Evolutionary conservation across 2,888 invertebrate genomes (phyloP).

Genomic region (Eupithecia inturbata): DNA sequence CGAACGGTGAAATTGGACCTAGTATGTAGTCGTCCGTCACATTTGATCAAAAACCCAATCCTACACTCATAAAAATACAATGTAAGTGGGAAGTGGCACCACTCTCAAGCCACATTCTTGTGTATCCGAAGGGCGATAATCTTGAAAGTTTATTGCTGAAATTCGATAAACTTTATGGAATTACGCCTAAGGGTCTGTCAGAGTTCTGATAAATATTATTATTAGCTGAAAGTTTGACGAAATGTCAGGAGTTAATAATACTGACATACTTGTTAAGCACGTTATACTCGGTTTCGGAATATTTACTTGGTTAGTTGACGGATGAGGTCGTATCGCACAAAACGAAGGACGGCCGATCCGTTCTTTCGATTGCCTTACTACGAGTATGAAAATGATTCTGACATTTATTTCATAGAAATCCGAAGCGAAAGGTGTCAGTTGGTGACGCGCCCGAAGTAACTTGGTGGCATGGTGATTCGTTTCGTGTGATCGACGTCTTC

Average conservation of each 20-base stretch:
- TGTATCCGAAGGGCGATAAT: conserved; percentile 14
- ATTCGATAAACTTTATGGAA: conserved; percentile 39
- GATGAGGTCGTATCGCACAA: too few species aligned
- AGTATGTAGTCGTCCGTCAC: neutral
- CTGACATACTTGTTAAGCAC: conserved; percentile 16
- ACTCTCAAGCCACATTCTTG: neutral
- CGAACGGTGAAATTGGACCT: too few species aligned
- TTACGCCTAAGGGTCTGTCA: conserved; percentile 31
- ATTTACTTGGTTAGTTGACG: too few species aligned
- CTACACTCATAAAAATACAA: neutral
- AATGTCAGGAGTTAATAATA: conserved; percentile 19
- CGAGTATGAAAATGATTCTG: too few species aligned
- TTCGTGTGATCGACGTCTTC: too few species aligned
- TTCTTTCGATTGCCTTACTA: too few species aligned
- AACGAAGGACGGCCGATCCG: too few species aligned
- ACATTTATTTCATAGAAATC: too few species aligned
- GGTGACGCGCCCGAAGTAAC: too few species aligned
- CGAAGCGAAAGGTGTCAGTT: too few species aligned
- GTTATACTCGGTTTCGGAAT: too few species aligned
- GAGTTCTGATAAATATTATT: conserved; percentile 37
- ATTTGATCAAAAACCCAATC: neutral
- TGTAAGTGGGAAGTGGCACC: neutral
- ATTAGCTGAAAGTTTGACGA: conserved; percentile 36
- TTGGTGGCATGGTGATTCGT: too few species aligned
- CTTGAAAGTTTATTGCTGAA: conserved; percentile 32